Evolutionary conservation across 1,140 invertebrate genomes (phyloP).

Genomic region (Metopolophium dirhodum): DNA sequence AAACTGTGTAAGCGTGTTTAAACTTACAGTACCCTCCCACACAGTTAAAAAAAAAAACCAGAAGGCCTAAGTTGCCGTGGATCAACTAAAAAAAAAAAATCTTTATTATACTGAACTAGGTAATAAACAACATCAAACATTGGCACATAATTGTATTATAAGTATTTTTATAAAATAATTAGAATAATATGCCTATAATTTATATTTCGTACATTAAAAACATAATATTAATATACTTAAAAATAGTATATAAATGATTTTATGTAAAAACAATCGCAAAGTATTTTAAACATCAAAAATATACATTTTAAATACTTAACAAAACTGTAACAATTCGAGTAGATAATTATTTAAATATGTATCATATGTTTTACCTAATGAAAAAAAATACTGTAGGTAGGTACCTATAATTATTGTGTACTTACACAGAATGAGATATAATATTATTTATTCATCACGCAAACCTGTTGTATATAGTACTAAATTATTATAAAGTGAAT

Average conservation of each 20-base stretch:
- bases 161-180: not conserved
- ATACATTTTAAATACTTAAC: not conserved
- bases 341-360: not conserved
- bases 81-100: not conserved
- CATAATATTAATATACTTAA: not conserved
- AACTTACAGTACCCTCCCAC: too few relatives aligned
- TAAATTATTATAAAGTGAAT: not conserved
- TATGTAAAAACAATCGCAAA: not conserved
- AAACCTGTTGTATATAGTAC: not conserved
- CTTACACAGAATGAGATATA: not conserved
- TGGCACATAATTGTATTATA: not conserved
- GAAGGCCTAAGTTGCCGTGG: too few relatives aligned
- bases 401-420: not conserved
- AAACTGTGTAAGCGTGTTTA: too few relatives aligned
- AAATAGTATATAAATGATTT: not conserved
- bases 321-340: not conserved
- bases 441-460: not conserved
- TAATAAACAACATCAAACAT: not conserved
- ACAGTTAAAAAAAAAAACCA: too few relatives aligned
- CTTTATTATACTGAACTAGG: not conserved
- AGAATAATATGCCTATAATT: not conserved
- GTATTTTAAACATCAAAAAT: not conserved
- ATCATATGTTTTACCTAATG: not conserved
- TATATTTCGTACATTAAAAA: not conserved
- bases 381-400: not conserved